Evolutionary conservation across 2,797 vertebrate species (phyloP).

Genomic region (Rachycentron canadum): DNA sequence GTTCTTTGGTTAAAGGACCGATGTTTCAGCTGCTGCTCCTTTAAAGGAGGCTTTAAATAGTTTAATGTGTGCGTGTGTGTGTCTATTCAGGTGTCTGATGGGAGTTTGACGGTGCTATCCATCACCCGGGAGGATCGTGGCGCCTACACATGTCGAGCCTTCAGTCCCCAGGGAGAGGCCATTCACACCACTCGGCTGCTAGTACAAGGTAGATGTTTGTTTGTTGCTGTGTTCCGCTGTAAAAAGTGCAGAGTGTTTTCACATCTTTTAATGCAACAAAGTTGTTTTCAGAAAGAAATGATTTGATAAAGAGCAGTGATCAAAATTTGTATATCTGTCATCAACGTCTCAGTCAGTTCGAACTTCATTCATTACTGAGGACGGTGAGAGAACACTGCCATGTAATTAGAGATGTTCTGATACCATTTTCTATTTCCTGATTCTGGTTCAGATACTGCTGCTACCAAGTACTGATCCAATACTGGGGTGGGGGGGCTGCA

Average conservation of each 20-base stretch:
- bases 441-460: too few species aligned
- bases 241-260: neutral
- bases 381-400: too few species aligned
- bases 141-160: slow-evolving; percentile 95
- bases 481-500: too few species aligned
- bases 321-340: too few species aligned
- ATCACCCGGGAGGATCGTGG: slow-evolving; percentile 94
- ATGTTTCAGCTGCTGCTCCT: neutral
- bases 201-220: slow-evolving; percentile 90
- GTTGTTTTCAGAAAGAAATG: neutral
- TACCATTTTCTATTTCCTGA: too few species aligned
- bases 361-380: too few species aligned
- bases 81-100: slow-evolving; percentile 90
- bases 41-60: neutral
- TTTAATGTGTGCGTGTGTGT: neutral
- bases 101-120: slow-evolving; percentile 93
- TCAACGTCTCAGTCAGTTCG: too few species aligned
- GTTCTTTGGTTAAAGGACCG: neutral
- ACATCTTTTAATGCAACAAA: neutral
- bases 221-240: too few species aligned
- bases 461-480: too few species aligned
- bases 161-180: slow-evolving; percentile 97
- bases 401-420: too few species aligned
- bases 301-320: too few species aligned
- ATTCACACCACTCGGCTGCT: slow-evolving; percentile 96